Evolutionary conservation across 2,797 vertebrate species (phyloP).

Genomic region (Lerista edwardsae): DNA sequence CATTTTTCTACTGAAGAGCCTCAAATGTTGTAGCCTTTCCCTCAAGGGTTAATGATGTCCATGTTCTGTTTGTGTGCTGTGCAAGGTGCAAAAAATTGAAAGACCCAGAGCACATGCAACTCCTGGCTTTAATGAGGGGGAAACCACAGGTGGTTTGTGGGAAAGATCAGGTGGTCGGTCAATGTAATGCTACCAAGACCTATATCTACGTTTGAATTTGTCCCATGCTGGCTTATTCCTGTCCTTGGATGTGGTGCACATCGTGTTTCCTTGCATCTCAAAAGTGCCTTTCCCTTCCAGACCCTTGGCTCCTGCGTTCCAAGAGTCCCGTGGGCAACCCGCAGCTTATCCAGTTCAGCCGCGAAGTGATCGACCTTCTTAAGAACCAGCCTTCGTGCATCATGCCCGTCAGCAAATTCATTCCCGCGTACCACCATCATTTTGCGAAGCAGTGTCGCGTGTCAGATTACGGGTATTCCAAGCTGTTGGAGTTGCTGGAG

Average conservation of each 20-base stretch:
- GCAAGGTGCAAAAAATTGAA: no score
- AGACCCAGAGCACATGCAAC: no score
- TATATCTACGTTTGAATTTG: no score
- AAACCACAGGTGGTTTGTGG: no score
- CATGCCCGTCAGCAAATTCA: conserved; percentile 92
- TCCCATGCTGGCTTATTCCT: no score
- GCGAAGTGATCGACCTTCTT: conserved; percentile 94
- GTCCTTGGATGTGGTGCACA: neutral
- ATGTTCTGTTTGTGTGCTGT: neutral
- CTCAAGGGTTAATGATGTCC: neutral
- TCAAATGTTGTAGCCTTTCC: no score
- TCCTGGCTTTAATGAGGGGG: no score
- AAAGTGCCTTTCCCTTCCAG: conserved; percentile 66
- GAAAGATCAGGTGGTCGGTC: no score
- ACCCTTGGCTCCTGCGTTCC: conserved; percentile 92
- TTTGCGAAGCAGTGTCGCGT: conserved; percentile 98
- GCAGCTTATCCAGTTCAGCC: conserved; percentile 96
- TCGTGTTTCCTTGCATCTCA: neutral
- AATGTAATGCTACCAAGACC: no score
- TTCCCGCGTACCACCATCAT: conserved; percentile 96
- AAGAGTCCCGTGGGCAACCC: conserved; percentile 97
- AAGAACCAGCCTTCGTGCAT: conserved; percentile 91
- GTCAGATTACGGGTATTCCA: conserved; percentile 96
- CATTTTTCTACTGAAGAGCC: no score
- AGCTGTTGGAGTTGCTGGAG: conserved; percentile 93